Conservation (phyloP, 2,888 invertebrate genomes). For the Girardia tigrina region DNA sequence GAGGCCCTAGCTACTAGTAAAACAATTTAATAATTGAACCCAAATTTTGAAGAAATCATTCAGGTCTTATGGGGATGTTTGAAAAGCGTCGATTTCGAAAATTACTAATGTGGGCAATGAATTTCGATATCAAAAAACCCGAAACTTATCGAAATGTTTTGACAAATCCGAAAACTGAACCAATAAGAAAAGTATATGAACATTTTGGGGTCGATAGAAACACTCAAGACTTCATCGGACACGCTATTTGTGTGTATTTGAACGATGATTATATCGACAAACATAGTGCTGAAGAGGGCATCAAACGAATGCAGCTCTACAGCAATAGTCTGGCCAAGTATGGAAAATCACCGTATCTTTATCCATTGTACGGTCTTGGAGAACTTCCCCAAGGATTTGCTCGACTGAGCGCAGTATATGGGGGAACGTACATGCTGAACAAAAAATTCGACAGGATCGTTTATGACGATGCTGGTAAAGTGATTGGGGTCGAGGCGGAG, state of each 20-base stretch:
- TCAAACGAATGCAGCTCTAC: slow-evolving; percentile 48
- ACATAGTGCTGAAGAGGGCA: slow-evolving; percentile 21
- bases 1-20: slow-evolving; percentile 73
- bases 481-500: slow-evolving; percentile 87
- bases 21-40: slow-evolving; percentile 38
- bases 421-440: slow-evolving; percentile 98
- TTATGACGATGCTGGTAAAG: slow-evolving; percentile 62
- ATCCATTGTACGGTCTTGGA: slow-evolving; percentile 95
- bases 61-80: slow-evolving; percentile 96
- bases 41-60: too few species aligned
- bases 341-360: slow-evolving; percentile 94
- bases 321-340: slow-evolving; percentile 74
- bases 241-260: slow-evolving; percentile 77
- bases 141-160: slow-evolving; percentile 57
- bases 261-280: slow-evolving; percentile 48
- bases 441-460: slow-evolving; percentile 93
- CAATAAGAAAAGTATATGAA: slow-evolving; percentile 30
- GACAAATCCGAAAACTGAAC: background rate
- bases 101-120: slow-evolving; percentile 85
- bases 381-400: slow-evolving; percentile 84
- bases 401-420: slow-evolving; percentile 85
- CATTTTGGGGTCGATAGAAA: slow-evolving; percentile 47
- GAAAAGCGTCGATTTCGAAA: slow-evolving; percentile 94
- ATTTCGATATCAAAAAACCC: slow-evolving; percentile 75
- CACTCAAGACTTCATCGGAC: slow-evolving; percentile 95